Evolutionary conservation across 2,113 vertebrate species (phyloP).

Genomic region (Grammomys surdaster): DNA sequence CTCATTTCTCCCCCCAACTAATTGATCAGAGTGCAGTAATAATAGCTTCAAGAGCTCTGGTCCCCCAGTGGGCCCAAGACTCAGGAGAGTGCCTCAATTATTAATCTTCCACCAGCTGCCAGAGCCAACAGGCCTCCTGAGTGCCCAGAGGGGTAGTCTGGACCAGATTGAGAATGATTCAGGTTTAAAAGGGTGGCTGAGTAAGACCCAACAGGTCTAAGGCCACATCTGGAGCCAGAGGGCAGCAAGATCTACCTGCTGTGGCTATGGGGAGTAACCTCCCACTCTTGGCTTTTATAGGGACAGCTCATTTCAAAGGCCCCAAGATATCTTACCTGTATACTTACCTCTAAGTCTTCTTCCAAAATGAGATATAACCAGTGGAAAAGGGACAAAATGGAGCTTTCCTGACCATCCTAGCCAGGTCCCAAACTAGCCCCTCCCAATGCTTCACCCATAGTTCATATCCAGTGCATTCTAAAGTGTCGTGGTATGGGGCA

Average conservation of each 20-base stretch:
- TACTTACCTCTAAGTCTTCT: not conserved
- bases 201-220: not conserved
- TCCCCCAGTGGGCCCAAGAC: constrained; percentile 79
- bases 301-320: not conserved
- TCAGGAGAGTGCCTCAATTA: constrained; percentile 90
- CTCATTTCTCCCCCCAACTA: constrained; percentile 81
- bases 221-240: constrained; percentile 51
- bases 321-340: not conserved
- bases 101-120: constrained; percentile 87
- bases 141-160: constrained; percentile 72
- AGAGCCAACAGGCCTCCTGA: constrained; percentile 82
- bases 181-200: not conserved
- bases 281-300: not conserved
- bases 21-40: constrained; percentile 84
- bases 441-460: not conserved
- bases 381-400: not conserved
- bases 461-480: constrained; percentile 13
- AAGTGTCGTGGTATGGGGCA: not conserved
- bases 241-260: not conserved
- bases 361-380: constrained; percentile 2
- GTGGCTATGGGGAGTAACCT: not conserved
- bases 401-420: not conserved
- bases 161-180: constrained; percentile 48
- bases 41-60: constrained; percentile 66
- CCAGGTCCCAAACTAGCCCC: not conserved